Conservation (phyloP, 1,140 invertebrate genomes). For the Hesperophylax magnus region DNA sequence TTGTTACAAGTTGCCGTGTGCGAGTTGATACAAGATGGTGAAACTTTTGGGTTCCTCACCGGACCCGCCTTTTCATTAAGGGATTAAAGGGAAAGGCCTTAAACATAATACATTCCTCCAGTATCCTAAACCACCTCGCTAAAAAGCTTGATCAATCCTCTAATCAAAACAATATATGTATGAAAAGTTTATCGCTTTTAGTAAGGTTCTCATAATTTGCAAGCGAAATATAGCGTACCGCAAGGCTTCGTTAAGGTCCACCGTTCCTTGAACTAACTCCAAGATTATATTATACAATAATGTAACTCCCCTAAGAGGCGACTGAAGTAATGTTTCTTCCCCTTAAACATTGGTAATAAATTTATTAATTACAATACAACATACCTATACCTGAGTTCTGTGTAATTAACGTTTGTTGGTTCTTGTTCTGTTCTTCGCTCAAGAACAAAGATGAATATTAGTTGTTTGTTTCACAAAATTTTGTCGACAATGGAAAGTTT, state of each 20-base stretch:
- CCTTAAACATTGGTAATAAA: constrained; percentile 29
- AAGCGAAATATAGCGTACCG: not conserved
- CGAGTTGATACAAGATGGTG: constrained; percentile 55
- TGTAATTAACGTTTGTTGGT: constrained; percentile 21
- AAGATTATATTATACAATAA: constrained; percentile 30
- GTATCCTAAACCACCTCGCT: not conserved
- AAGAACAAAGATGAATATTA: constrained; percentile 26
- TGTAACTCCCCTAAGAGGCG: constrained; percentile 24
- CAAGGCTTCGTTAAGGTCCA: constrained; percentile 7
- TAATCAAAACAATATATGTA: not conserved
- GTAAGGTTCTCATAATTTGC: no score
- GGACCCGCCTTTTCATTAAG: constrained; percentile 52
- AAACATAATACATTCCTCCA: not conserved
- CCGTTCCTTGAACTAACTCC: constrained; percentile 16
- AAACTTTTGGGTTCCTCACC: constrained; percentile 54
- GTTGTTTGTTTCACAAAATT: constrained; percentile 14
- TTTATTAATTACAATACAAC: constrained; percentile 22
- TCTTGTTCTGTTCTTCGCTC: not conserved
- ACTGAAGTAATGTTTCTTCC: constrained; percentile 22
- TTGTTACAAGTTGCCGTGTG: constrained; percentile 53
- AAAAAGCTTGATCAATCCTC: not conserved
- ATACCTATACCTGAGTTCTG: constrained; percentile 27
- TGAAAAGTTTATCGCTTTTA: no score
- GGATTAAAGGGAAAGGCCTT: constrained; percentile 25
- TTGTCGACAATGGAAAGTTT: not conserved